phyloP scores from a whole-genome alignment of 1,140 invertebrate genomes.

The Diabrotica virgifera region DNA sequence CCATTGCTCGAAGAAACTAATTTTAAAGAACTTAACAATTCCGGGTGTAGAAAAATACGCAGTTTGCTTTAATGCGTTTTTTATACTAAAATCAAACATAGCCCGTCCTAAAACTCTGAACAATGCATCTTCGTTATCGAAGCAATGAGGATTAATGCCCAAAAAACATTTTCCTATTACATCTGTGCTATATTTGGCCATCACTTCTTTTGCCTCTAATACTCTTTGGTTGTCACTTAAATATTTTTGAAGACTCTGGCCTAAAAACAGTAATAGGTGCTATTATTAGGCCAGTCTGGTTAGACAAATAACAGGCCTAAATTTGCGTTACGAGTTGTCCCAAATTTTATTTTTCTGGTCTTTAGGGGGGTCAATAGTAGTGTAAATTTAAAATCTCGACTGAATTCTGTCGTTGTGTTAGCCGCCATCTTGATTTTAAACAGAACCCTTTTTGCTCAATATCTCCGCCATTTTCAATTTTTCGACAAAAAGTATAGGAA shows the following conservation, averaged over 20 bases:
- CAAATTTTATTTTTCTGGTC: no score
- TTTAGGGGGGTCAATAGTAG: no score
- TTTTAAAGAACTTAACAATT: conserved; percentile 31
- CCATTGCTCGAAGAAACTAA: conserved; percentile 20
- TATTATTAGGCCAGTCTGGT: no score
- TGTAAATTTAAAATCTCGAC: no score
- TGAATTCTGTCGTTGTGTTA: no score
- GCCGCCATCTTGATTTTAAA: no score
- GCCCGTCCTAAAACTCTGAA: conserved; percentile 39
- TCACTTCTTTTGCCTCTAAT: conserved; percentile 39
- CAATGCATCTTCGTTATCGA: conserved; percentile 47
- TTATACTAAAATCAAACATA: conserved; percentile 28
- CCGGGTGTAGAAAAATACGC: conserved; percentile 32
- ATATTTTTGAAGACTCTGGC: conserved; percentile 29
- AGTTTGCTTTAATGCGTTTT: conserved; percentile 21
- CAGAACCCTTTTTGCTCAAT: no score
- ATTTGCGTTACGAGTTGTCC: no score
- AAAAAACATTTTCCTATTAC: conserved; percentile 51
- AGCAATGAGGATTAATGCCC: conserved; percentile 49
- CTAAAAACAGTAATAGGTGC: conserved; percentile 8
- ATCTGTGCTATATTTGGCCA: conserved; percentile 51
- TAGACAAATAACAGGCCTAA: no score
- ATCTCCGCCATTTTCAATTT: no score
- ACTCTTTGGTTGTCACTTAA: conserved; percentile 21
- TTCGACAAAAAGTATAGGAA: no score